Evolutionary conservation across 2,797 vertebrate species (phyloP).

Genomic region (Anisognathus igniventris): DNA sequence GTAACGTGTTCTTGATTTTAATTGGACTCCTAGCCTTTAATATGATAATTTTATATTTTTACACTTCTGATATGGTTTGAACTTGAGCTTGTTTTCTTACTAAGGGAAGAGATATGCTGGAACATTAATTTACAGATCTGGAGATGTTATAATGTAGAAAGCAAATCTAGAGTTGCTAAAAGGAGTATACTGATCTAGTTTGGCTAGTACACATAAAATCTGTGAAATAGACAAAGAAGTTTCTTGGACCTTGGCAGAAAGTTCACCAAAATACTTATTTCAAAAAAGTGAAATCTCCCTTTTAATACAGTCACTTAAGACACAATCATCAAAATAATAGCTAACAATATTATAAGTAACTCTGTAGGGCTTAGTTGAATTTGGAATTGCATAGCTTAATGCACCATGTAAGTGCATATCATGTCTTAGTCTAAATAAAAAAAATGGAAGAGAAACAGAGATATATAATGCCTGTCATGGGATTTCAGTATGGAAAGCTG

Average conservation of each 20-base stretch:
- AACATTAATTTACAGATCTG: background rate
- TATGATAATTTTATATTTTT: background rate
- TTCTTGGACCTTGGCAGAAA: background rate
- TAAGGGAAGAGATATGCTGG: background rate
- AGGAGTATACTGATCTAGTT: background rate
- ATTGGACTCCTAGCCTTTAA: background rate
- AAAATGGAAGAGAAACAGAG: background rate
- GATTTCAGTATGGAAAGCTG: background rate
- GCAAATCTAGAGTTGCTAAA: background rate
- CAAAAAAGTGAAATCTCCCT: background rate
- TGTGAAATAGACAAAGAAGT: background rate
- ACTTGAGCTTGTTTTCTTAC: background rate
- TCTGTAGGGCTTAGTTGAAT: background rate
- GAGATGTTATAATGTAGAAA: background rate
- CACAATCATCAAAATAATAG: background rate
- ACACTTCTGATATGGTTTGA: background rate
- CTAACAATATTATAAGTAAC: background rate
- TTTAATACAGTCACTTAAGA: background rate
- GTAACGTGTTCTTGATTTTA: background rate
- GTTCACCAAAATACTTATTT: background rate
- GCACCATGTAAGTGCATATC: background rate
- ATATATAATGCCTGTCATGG: background rate
- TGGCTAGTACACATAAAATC: background rate
- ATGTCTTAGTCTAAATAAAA: background rate
- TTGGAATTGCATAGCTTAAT: background rate